These are phyloP conservation scores for Esox masquinongy DNA, from an alignment of 2,797 vertebrate species.

Conservation along the genomic window DNA sequence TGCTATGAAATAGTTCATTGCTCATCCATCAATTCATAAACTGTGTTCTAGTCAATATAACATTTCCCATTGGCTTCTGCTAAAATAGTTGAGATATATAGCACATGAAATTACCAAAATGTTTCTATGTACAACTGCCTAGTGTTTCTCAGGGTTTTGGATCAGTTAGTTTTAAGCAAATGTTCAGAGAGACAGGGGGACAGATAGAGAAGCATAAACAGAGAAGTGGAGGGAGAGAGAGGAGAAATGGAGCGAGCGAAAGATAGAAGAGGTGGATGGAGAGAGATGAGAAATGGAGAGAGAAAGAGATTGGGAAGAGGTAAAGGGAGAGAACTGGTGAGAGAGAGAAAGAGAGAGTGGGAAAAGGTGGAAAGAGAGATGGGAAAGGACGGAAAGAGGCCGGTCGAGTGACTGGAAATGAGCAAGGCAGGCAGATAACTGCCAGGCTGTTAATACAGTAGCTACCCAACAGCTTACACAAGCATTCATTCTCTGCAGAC, in stretches of 20 bases:
- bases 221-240: not conserved
- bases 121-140: not conserved
- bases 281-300: not conserved
- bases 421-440: not conserved
- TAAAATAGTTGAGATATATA: not conserved
- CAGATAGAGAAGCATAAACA: not conserved
- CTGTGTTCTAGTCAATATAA: not conserved
- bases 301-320: not conserved
- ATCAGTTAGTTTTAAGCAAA: not conserved
- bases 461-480: constrained; percentile 62
- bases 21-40: constrained; percentile 30
- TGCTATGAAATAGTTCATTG: constrained; percentile 52
- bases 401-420: not conserved
- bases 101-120: not conserved
- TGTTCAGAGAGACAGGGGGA: not conserved
- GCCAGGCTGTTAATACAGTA: not conserved
- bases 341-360: not conserved
- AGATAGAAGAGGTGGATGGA: too few relatives aligned
- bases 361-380: too few relatives aligned
- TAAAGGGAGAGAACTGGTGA: not conserved
- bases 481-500: constrained; percentile 75
- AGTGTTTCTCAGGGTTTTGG: not conserved
- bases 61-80: not conserved
- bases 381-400: too few relatives aligned
- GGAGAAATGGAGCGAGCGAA: not conserved